Conservation (phyloP, 1,140 invertebrate genomes). For the Pseudomyrmex flavicornis region DNA sequence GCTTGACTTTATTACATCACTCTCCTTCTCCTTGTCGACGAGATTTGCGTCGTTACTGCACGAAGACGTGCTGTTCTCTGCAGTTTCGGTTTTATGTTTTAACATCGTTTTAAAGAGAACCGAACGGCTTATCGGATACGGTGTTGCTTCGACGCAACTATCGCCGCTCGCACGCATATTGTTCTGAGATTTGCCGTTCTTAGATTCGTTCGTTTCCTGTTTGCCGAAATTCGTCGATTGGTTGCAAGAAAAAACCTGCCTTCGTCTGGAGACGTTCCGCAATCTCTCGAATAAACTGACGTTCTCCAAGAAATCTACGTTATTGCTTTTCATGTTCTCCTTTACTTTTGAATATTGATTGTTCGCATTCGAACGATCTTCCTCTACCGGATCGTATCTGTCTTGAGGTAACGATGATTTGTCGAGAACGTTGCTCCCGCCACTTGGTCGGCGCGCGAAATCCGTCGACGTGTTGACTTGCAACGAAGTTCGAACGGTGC, state of each 20-base stretch:
- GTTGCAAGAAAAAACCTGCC: not conserved
- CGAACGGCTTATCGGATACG: constrained; percentile 40
- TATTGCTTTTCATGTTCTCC: constrained; percentile 4
- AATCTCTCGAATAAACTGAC: constrained; percentile 53
- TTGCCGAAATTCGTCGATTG: not conserved
- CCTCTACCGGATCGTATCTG: not conserved
- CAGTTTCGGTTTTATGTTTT: constrained; percentile 15
- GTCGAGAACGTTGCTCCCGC: constrained; percentile 9
- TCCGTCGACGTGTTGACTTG: constrained; percentile 79
- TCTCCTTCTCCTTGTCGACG: not conserved
- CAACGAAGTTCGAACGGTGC: constrained; percentile 69
- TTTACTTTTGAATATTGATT: not conserved
- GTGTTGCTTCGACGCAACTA: constrained; percentile 51
- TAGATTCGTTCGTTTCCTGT: not conserved
- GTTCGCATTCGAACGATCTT: not conserved
- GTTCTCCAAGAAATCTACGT: constrained; percentile 20
- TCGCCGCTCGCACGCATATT: not conserved
- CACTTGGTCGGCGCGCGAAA: constrained; percentile 32
- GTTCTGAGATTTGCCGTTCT: constrained; percentile 1
- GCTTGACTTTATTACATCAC: not conserved
- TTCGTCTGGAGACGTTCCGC: constrained; percentile 19
- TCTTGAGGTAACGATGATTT: not conserved
- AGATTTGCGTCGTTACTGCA: not conserved
- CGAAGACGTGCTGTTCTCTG: not conserved
- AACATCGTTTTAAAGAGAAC: constrained; percentile 44